Evolutionary conservation across 2,797 vertebrate species (phyloP), one percentile per base, ranked within the genome.

Genomic region (Xenopus petersii): DNA sequence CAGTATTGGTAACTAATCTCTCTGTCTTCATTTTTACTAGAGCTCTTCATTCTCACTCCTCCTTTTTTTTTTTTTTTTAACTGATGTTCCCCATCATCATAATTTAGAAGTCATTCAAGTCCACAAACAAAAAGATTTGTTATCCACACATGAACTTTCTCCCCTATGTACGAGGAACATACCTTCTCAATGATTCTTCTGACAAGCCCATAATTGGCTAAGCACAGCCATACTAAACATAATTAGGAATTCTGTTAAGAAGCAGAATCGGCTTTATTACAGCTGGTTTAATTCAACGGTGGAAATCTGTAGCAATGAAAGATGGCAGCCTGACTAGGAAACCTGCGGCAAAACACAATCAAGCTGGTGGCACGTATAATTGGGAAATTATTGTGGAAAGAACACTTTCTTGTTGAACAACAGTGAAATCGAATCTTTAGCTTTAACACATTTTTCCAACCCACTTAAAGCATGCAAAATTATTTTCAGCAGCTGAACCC

Each of bases 401-500:
- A 69, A 70, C 54, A 12, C 10, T 48, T 56, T 17, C 33, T 68
- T 47, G 56, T 55, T 72, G 54, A 62, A 54, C 63, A 65, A 64
- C 36, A 63, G 61, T 64, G 62, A 75, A 24, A 30, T 72, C 4
- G 30, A 49, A 77, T 68, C 59, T 33, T 56, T 72, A 67, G 58
- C 58, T 17, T 56, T 68, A 56, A 77, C 75, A 77, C 64, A 71
- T 77, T 75, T 72, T 72, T 68, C 64, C 75, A 68, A 64, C 55
- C 16, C 59, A 73, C 21, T 73, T 68, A 63, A 42, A 71, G 64
- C 75, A 68, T 77, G 75, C 64, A 63, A 72, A 67, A 73, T 68
- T 67, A 77, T 73, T 58, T 36, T 63, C 11, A 77, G 73, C 70
- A 73, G 75, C 75, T 77, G 70, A 68, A 73, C 63, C 60, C 59